phyloP scores from a whole-genome alignment of 2,797 vertebrate species.

The Tympanoctomys barrerae region DNA sequence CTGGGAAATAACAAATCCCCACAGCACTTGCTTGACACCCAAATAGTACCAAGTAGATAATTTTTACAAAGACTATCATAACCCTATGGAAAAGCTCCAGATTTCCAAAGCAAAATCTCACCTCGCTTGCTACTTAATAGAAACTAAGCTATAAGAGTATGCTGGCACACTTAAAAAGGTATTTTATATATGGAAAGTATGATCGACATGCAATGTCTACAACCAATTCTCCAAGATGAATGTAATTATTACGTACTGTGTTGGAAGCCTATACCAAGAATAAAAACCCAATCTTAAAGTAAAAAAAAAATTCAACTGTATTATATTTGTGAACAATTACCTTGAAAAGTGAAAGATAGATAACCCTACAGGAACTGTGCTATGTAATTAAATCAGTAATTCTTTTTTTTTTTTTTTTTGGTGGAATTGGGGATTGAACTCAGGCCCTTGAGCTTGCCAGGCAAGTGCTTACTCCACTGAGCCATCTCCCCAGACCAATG shows the following conservation, averaged over 20 bases:
- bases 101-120: slow-evolving; percentile 68
- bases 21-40: slow-evolving; percentile 52
- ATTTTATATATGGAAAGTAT: slow-evolving; percentile 64
- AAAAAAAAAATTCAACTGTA: slow-evolving; percentile 72
- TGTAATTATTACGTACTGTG: background rate
- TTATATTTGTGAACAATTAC: slow-evolving; percentile 76
- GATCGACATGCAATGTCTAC: background rate
- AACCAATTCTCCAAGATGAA: background rate
- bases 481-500: background rate
- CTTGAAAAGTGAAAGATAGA: slow-evolving; percentile 67
- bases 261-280: background rate
- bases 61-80: slow-evolving; percentile 72
- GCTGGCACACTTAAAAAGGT: slow-evolving; percentile 61
- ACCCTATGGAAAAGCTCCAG: slow-evolving; percentile 73
- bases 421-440: no score
- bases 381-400: no score
- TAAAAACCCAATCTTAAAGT: slow-evolving; percentile 47
- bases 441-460: no score
- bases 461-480: no score
- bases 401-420: no score
- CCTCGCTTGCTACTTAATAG: slow-evolving; percentile 70
- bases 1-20: background rate
- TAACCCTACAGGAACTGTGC: slow-evolving; percentile 67
- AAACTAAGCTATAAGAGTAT: slow-evolving; percentile 79
- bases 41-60: slow-evolving; percentile 72